Evolutionary conservation across 2,888 invertebrate species (phyloP), one percentile per base, ranked within the genome.

Genomic region (Lithosia quadra): DNA sequence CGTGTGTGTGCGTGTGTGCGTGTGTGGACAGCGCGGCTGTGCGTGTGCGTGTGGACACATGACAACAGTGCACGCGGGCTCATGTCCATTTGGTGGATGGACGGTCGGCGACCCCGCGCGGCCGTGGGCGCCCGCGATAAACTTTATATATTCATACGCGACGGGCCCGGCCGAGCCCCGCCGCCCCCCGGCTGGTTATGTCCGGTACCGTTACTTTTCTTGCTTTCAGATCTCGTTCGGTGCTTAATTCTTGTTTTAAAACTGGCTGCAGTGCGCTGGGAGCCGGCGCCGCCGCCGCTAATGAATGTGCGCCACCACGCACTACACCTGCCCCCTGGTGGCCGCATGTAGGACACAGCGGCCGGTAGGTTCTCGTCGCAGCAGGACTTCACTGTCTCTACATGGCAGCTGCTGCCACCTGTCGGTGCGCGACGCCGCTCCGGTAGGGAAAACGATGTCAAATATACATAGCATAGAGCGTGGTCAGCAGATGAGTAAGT

Each of bases 151-250:
- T 81, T 79, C 83, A 83, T 80, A 75, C 72, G 73, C 77, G 75
- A 67, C 72, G 70, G 65, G 68, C 67, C 13, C 49, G 65, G 59
- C 68, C 73, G 65, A 43, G 63, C 57, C 69, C 67, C 82, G 80
- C 78, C 28, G 28, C 28, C 3, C 28, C 3, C 28, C 28, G 83
- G 84, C 85, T 79, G 86, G 84, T 85, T 85, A 76, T 84, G 85
- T 80, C 79, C 81, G 78, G 77, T 87, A 79, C 89, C 89, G 89
- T 89, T 89, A 89, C 82, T 75, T 86, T 88, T 87, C 87, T 88
- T 84, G 89, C 86, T 89, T 86, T 86, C 84, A 86, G 87, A 88
- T 89, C 88, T 87, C 81, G 88, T 87, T 87, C 84, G 83, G 80
- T 74, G 80, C 81, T 86, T 81, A 80, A 84, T 86, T 86, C 87